A percentile compares a stretch with the other conserved stretches of the same genome.
phyloP scores from a whole-genome alignment of 2,797 vertebrate species.

The Xiphophorus birchmanni region DNA sequence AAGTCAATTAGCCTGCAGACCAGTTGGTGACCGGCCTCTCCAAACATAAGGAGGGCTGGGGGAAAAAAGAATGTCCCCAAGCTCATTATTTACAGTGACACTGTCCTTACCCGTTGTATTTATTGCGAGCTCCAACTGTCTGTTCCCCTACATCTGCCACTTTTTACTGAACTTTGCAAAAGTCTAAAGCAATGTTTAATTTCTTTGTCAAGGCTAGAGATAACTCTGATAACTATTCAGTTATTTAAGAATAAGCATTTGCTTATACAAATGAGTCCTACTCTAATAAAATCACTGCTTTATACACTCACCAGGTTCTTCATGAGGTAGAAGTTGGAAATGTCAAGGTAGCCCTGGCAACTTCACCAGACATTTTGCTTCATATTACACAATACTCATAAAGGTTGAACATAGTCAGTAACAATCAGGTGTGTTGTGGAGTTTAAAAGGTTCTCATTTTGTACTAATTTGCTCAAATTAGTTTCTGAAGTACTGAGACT shows the following conservation, averaged over 20 bases:
- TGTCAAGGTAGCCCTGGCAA: not conserved
- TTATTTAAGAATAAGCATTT: not conserved
- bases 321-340: not conserved
- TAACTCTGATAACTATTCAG: not conserved
- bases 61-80: slow-evolving; percentile 58
- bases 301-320: not conserved
- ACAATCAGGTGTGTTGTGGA: not conserved
- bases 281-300: not conserved
- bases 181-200: not conserved
- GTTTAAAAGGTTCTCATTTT: not conserved
- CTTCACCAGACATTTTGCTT: not conserved
- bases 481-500: not conserved
- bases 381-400: not conserved
- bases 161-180: slow-evolving; percentile 12
- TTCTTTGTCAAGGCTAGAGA: not conserved
- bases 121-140: slow-evolving; percentile 32
- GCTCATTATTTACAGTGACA: slow-evolving; percentile 69
- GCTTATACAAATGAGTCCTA: not conserved
- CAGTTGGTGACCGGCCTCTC: slow-evolving; percentile 66
- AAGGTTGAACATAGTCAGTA: not conserved
- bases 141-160: slow-evolving; percentile 30
- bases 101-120: slow-evolving; percentile 46
- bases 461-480: not conserved
- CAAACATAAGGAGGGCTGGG: slow-evolving; percentile 59
- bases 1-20: slow-evolving; percentile 77